Evolutionary conservation across 2,113 vertebrate species (phyloP).

Genomic region (Hyaena hyaena): DNA sequence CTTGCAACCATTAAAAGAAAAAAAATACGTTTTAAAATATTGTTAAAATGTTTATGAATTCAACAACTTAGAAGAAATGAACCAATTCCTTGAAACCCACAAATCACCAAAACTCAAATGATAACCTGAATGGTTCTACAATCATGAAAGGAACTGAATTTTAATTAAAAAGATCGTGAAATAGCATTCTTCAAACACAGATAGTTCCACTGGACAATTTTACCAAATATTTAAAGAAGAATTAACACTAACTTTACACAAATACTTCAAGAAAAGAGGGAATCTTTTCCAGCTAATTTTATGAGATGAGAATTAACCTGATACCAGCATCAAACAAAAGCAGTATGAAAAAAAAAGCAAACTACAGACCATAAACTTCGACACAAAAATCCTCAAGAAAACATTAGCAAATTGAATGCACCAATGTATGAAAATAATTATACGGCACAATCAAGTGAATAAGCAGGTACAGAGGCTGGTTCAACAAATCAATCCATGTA

Average conservation of each 20-base stretch:
- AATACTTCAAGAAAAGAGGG: constrained; percentile 32
- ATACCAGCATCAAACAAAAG: background rate
- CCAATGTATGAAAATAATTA: background rate
- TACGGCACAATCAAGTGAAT: background rate
- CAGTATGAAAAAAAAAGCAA: background rate
- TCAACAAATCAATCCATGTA: background rate
- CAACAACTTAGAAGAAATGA: background rate
- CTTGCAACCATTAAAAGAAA: background rate
- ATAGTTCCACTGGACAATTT: background rate
- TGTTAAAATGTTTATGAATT: background rate
- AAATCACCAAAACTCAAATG: background rate
- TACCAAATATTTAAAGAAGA: background rate
- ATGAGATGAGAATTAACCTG: background rate
- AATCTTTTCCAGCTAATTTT: background rate
- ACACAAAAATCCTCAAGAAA: background rate
- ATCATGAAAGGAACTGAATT: background rate
- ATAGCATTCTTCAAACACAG: background rate
- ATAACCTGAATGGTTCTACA: background rate
- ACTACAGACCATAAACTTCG: background rate
- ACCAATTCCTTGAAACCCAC: background rate
- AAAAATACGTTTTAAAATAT: background rate
- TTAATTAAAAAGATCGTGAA: background rate
- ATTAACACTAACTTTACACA: background rate
- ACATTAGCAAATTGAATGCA: constrained; percentile 11
- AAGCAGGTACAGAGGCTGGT: background rate